Percentiles rank a stretch among this genome's conserved stretches.
phyloP scores from a whole-genome alignment of 2,888 invertebrate species.

The Caenorhabditis sp. region DNA sequence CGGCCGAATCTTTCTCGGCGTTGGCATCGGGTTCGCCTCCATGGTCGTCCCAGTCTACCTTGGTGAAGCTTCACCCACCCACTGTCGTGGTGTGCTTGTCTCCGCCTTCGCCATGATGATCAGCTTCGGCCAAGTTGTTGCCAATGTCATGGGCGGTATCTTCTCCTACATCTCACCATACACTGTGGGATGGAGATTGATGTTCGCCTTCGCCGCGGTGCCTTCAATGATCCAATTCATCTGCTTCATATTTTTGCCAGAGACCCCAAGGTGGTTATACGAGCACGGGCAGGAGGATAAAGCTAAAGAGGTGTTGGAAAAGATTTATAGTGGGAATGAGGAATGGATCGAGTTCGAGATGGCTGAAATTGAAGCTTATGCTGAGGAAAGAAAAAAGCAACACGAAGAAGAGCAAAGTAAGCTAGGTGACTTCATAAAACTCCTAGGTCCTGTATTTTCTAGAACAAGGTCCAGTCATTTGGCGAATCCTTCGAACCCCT shows the following conservation, averaged over 20 bases:
- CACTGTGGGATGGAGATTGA: slow-evolving; percentile 75
- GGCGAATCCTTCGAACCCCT: slow-evolving; percentile 57
- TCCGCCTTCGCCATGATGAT: slow-evolving; percentile 71
- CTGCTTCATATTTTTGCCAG: slow-evolving; percentile 76
- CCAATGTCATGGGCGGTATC: slow-evolving; percentile 74
- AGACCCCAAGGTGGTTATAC: slow-evolving; percentile 74
- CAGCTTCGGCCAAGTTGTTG: slow-evolving; percentile 75
- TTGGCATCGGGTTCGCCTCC: slow-evolving; percentile 67
- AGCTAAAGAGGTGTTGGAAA: slow-evolving; percentile 44
- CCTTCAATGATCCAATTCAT: slow-evolving; percentile 72
- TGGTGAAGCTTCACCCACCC: slow-evolving; percentile 75
- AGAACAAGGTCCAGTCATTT: slow-evolving; percentile 43
- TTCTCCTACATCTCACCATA: slow-evolving; percentile 73
- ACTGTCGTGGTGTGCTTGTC: slow-evolving; percentile 74
- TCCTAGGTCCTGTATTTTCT: not conserved
- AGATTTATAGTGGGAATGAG: slow-evolving; percentile 58
- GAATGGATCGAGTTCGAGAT: slow-evolving; percentile 64
- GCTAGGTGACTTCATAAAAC: not conserved
- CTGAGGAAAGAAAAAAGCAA: slow-evolving; percentile 30
- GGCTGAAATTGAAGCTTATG: slow-evolving; percentile 51
- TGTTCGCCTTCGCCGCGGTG: slow-evolving; percentile 75
- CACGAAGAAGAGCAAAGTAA: slow-evolving; percentile 38
- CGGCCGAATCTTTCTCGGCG: slow-evolving; percentile 63
- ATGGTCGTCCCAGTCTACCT: slow-evolving; percentile 77
- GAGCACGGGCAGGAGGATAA: slow-evolving; percentile 45